A percentile compares a stretch with the other conserved stretches of the same genome.
Conservation (phyloP, 2,888 invertebrate genomes). For the Hydroisotoma schaefferi region DNA sequence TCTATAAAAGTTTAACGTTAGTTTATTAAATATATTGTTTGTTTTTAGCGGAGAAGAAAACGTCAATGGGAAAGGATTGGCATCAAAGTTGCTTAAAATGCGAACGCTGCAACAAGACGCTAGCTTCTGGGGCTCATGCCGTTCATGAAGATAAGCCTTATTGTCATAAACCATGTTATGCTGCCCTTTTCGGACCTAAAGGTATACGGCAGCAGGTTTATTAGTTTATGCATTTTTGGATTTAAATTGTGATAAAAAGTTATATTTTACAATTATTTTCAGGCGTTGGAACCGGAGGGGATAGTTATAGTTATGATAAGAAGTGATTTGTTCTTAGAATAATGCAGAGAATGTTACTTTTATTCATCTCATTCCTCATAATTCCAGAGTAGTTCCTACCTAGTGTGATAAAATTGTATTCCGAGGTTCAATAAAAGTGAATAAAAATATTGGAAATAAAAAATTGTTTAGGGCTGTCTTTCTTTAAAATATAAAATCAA, state of each 20-base stretch:
- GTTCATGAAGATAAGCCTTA: conserved; percentile 69
- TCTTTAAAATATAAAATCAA: too few relatives aligned
- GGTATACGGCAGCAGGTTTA: conserved; percentile 49
- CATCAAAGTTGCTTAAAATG: conserved; percentile 65
- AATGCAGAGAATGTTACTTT: too few relatives aligned
- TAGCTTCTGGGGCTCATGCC: conserved; percentile 64
- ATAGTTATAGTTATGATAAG: conserved; percentile 28
- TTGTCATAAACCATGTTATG: conserved; percentile 66
- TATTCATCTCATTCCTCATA: too few relatives aligned
- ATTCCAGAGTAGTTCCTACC: too few relatives aligned
- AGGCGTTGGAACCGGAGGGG: conserved; percentile 35
- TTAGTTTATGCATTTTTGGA: background rate
- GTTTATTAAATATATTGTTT: conserved; percentile 27
- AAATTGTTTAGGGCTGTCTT: too few relatives aligned
- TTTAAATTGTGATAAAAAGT: background rate
- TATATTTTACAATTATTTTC: conserved; percentile 6
- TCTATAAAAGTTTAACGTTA: background rate
- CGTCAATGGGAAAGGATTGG: conserved; percentile 69
- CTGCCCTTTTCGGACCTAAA: conserved; percentile 64
- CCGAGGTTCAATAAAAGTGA: too few relatives aligned
- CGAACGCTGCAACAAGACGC: conserved; percentile 66
- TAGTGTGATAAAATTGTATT: too few relatives aligned
- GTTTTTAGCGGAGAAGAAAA: conserved; percentile 64
- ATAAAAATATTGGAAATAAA: background rate
- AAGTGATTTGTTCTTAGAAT: conserved; percentile 15